Evolutionary conservation across 2,888 invertebrate genomes (phyloP), one percentile per base, ranked within the genome.

Genomic region (Napeogenes sylphis): DNA sequence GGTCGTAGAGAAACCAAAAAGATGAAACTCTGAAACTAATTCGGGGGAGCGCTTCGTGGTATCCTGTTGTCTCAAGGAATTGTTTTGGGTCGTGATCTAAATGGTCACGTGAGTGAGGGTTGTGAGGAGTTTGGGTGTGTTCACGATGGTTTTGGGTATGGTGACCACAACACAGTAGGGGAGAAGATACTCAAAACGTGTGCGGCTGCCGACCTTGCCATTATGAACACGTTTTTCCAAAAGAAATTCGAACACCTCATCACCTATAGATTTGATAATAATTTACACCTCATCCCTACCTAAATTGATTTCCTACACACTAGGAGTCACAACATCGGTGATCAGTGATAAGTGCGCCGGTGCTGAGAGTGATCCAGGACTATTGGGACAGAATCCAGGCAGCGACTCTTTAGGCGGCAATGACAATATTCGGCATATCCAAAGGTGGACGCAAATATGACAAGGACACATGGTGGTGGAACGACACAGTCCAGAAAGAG

Each of bases 31-130:
- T 21, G 21, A 1, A 21, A 21, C 21, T 1, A 21, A 21, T 1
- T 21, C 21, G 21, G n/a, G n/a, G n/a, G n/a, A n/a, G n/a, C n/a
- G n/a, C 45, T 45, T 12, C 45, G 45, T 5, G 6, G 12, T 45
- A 45, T 45, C 3, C 45, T 0, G 13, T 21, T 21, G 21, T 21
- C 21, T 1, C 21, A n/a, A 21, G 21, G 21, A 21, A 21, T 21
- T 0, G 21, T 21, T 21, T 21, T 21, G 21, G 21, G 21, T 21
- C 1, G 21, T 21, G 21, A 21, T 21, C 1, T 21, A 21, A 21
- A 21, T 1, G 21, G 21, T 21, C 6, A 56, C 47, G 2, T 63
- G 73, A 35, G 42, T 70, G 3, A 56, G 58, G 13, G 53, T 4
- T 13, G 10, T 12, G 55, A 10, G 14, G 45, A 13, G 12, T 45